Conservation (phyloP, 2,888 invertebrate species). For the Graphium colonna region DNA sequence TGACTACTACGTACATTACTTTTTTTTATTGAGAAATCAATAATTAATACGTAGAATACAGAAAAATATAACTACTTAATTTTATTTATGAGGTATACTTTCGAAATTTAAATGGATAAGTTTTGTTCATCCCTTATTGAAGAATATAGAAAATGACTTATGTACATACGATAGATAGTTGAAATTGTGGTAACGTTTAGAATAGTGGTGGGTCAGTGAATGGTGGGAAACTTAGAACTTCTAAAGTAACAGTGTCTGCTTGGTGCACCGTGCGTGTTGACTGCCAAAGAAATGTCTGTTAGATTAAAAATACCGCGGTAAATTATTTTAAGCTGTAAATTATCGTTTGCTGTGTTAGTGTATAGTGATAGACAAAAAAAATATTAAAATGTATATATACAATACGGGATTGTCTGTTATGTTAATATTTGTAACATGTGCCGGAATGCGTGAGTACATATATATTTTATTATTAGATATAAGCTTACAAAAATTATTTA, state of each 20-base stretch:
- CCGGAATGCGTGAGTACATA: slow-evolving; percentile 49
- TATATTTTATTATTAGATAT: no score
- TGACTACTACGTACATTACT: no score
- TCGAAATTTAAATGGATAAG: no score
- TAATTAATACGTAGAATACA: no score
- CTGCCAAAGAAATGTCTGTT: background rate
- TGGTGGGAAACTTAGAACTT: slow-evolving; percentile 15
- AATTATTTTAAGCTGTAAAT: background rate
- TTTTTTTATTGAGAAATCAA: no score
- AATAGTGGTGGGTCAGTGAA: slow-evolving; percentile 1
- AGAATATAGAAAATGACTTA: no score
- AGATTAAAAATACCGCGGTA: background rate
- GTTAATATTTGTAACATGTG: slow-evolving; percentile 37
- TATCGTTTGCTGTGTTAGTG: background rate
- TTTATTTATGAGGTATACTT: no score
- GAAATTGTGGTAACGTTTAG: no score
- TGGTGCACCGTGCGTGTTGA: background rate
- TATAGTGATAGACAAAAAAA: background rate
- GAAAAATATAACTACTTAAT: no score
- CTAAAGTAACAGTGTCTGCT: slow-evolving; percentile 3
- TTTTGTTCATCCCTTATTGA: no score
- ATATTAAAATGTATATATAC: slow-evolving; percentile 42
- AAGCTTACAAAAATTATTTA: no score
- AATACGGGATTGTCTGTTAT: slow-evolving; percentile 43
- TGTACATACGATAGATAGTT: no score